These are phyloP conservation scores for Cryptosula pallasiana DNA, from an alignment of 2,888 invertebrate species.

Conservation along the genomic window DNA sequence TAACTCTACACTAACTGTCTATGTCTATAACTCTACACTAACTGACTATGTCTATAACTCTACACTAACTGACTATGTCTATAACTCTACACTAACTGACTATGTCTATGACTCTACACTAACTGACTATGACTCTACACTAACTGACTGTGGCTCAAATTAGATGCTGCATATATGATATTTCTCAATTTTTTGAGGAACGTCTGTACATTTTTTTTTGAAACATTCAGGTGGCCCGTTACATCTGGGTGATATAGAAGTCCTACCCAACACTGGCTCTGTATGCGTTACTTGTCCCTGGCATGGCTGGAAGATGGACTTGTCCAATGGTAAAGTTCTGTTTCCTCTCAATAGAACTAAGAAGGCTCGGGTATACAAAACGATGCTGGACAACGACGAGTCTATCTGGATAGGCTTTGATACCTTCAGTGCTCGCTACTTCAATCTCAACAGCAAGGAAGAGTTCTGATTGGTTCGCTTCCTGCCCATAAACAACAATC, in stretches of 20 bases:
- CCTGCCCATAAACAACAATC: no score
- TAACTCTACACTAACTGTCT: no score
- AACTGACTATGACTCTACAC: no score
- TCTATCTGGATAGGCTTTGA: conserved; percentile 38
- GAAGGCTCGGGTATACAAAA: conserved; percentile 35
- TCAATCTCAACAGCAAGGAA: conserved; percentile 33
- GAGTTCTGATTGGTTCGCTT: conserved; percentile 14
- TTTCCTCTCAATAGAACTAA: conserved; percentile 33
- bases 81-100: no score
- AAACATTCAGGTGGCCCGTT: conserved; percentile 50
- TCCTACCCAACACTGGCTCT: conserved; percentile 33
- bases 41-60: no score
- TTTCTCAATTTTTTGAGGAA: no score
- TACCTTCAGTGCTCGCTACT: conserved; percentile 25
- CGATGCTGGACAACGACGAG: conserved; percentile 35
- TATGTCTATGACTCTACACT: no score
- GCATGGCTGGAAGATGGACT: conserved; percentile 46
- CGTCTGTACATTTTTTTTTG: no score
- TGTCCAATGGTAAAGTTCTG: conserved; percentile 35
- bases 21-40: no score
- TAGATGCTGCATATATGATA: no score
- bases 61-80: no score
- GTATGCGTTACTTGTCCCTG: conserved; percentile 46
- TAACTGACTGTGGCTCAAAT: no score
- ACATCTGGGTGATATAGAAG: conserved; percentile 47